Conservation (phyloP, 2,113 vertebrate species). For the Chauna torquata region DNA sequence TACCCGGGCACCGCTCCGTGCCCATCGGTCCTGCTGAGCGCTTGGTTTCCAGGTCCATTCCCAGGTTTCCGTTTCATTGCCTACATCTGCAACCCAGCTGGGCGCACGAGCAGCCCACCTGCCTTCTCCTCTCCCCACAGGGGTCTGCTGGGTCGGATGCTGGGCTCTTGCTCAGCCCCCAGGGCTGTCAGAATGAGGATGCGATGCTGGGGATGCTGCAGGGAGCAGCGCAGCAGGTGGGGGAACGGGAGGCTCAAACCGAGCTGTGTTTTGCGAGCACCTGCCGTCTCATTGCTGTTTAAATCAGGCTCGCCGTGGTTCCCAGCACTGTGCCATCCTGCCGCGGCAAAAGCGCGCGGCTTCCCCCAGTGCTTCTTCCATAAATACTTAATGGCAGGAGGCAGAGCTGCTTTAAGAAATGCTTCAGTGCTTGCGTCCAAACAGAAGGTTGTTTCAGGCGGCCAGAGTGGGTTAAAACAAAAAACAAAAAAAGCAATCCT, state of each 20-base stretch:
- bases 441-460: slow-evolving; percentile 22
- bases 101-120: background rate
- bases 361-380: background rate
- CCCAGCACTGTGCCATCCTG: background rate
- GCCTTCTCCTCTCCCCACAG: background rate
- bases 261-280: background rate
- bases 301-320: background rate
- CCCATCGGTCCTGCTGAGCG: accelerated
- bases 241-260: background rate
- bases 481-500: no score
- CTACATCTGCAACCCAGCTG: background rate
- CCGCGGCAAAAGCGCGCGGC: background rate
- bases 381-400: slow-evolving; percentile 41
- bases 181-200: background rate
- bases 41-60: background rate
- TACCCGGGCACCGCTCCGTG: accelerated
- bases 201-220: background rate
- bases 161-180: accelerated
- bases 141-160: background rate
- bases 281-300: background rate
- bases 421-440: background rate
- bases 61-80: background rate
- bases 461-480: no score
- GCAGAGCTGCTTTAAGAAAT: slow-evolving; percentile 15
- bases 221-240: background rate